A percentile compares a stretch with the other conserved stretches of the same genome.
Evolutionary conservation across 1,140 invertebrate species (phyloP).

Genomic region (Lasioglossum albipes): DNA sequence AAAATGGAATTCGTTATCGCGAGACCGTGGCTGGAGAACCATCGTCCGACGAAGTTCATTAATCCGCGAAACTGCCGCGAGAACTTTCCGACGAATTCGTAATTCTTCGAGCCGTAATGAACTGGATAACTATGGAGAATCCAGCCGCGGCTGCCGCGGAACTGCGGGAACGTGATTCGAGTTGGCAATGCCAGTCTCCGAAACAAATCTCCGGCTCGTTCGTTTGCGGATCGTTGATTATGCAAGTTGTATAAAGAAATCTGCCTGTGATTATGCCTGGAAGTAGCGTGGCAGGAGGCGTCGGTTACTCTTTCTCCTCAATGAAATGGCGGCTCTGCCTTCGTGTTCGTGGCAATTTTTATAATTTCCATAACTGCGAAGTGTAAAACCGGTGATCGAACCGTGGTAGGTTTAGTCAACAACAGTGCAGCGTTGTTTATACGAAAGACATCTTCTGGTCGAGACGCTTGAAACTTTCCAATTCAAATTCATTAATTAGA

Average conservation of each 20-base stretch:
- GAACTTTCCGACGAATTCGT: conserved; percentile 30
- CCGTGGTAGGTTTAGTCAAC: no score
- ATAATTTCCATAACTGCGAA: no score
- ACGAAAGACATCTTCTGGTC: no score
- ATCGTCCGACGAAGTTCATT: conserved; percentile 23
- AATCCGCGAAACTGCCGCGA: conserved; percentile 15
- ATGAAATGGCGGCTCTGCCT: no score
- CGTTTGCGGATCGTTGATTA: background rate
- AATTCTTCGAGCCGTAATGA: conserved; percentile 35
- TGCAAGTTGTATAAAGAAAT: background rate
- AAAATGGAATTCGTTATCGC: conserved; percentile 32
- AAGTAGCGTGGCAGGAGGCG: background rate
- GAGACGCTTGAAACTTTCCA: no score
- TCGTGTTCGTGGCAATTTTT: no score
- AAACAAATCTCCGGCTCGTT: conserved; percentile 3
- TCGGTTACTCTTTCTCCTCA: no score
- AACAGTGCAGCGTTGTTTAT: no score
- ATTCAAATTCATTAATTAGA: no score
- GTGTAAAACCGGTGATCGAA: no score
- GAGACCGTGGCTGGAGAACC: background rate
- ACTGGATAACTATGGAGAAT: conserved; percentile 32
- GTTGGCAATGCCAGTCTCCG: background rate
- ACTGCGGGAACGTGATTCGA: background rate
- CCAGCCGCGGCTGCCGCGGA: background rate
- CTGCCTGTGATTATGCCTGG: background rate